These are phyloP conservation scores for Zeugodacus cucurbitae DNA, from an alignment of 1,140 invertebrate species.

Conservation along the genomic window DNA sequence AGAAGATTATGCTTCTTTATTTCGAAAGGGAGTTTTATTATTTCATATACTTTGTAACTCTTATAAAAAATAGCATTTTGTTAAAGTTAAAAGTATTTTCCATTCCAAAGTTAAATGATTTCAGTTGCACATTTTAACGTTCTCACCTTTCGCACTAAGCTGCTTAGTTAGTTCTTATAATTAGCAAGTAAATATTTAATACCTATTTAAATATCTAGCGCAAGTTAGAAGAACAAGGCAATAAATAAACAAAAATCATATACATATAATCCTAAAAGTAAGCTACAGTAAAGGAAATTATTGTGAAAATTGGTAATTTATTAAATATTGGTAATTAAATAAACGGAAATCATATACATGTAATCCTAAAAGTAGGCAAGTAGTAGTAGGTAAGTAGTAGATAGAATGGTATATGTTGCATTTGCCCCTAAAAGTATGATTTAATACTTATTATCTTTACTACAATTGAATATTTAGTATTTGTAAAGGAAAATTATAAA, in stretches of 20 bases:
- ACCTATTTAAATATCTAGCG: not conserved
- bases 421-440: too few relatives aligned
- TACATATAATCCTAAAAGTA: not conserved
- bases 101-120: not conserved
- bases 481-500: too few relatives aligned
- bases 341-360: too few relatives aligned
- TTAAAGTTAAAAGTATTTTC: not conserved
- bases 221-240: too few relatives aligned
- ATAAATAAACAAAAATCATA: too few relatives aligned
- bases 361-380: not conserved
- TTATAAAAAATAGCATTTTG: too few relatives aligned
- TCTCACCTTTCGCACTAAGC: not conserved
- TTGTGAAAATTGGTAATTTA: too few relatives aligned
- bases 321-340: too few relatives aligned
- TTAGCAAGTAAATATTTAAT: not conserved
- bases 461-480: too few relatives aligned
- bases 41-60: not conserved
- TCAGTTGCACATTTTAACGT: not conserved
- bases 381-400: not conserved
- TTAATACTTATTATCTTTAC: too few relatives aligned
- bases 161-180: not conserved
- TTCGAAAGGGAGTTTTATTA: not conserved
- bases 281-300: not conserved
- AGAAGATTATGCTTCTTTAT: not conserved
- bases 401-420: too few relatives aligned